Evolutionary conservation across 1,140 invertebrate genomes (phyloP).

Genomic region (Penaeus chinensis): DNA sequence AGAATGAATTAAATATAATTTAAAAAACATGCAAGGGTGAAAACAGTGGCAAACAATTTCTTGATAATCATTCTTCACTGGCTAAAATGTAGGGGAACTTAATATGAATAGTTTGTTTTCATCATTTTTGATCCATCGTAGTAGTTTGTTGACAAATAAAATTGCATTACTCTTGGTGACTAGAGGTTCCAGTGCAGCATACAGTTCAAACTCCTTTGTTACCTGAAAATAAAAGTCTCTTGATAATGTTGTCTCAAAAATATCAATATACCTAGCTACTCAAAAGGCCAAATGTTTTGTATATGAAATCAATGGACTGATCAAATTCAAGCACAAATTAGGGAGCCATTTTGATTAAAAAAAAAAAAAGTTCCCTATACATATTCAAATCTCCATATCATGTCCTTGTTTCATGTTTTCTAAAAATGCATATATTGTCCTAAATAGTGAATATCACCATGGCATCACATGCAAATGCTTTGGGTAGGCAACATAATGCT

Average conservation of each 20-base stretch:
- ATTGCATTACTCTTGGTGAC: conserved; percentile 88
- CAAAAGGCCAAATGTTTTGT: not conserved
- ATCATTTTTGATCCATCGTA: conserved; percentile 94
- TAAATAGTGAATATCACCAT: too few relatives aligned
- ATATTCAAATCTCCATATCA: too few relatives aligned
- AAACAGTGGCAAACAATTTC: too few relatives aligned
- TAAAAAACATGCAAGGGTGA: too few relatives aligned
- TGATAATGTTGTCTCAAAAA: not conserved
- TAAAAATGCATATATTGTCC: too few relatives aligned
- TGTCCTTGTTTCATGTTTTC: too few relatives aligned
- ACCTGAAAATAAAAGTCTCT: conserved; percentile 73
- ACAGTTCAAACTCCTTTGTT: conserved; percentile 91
- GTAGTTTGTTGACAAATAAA: conserved; percentile 86
- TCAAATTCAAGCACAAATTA: too few relatives aligned
- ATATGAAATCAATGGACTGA: not conserved
- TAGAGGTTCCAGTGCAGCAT: conserved; percentile 90
- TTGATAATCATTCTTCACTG: not conserved
- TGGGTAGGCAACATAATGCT: too few relatives aligned
- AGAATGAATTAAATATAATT: too few relatives aligned
- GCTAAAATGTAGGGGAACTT: conserved; percentile 85
- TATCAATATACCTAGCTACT: not conserved
- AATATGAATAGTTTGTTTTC: conserved; percentile 93
- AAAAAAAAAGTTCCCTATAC: too few relatives aligned
- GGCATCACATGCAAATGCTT: too few relatives aligned
- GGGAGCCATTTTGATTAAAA: too few relatives aligned